Evolutionary conservation across 2,888 invertebrate species (phyloP).

Genomic region (Netelia inedita): DNA sequence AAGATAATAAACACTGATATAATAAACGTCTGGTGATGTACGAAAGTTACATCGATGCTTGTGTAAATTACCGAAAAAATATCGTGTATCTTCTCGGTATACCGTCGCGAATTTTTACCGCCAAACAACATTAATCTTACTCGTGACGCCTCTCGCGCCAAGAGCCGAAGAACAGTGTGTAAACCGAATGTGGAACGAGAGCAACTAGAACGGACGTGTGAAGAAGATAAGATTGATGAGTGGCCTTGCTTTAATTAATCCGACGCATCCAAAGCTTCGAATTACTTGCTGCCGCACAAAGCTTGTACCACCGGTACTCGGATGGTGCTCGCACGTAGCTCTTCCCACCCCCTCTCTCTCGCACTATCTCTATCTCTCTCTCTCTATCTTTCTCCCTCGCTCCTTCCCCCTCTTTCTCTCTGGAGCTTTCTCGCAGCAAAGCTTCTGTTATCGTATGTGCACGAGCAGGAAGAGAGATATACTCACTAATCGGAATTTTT

Average conservation of each 20-base stretch:
- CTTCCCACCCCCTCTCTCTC: not conserved
- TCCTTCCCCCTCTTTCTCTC: not conserved
- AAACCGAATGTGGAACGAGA: slow-evolving; percentile 35
- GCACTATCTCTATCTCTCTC: not conserved
- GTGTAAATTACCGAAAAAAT: slow-evolving; percentile 14
- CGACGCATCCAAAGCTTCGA: slow-evolving; percentile 70
- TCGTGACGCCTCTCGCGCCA: slow-evolving; percentile 52
- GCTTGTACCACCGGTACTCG: slow-evolving; percentile 2
- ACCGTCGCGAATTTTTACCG: slow-evolving; percentile 68
- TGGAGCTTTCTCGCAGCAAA: not conserved
- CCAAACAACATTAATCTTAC: slow-evolving; percentile 79
- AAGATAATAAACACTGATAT: not conserved
- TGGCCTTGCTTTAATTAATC: slow-evolving; percentile 79
- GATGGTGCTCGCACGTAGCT: not conserved
- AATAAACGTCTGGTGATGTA: not conserved
- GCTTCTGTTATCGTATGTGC: slow-evolving; percentile 1
- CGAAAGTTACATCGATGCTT: slow-evolving; percentile 17
- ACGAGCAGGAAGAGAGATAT: slow-evolving; percentile 28
- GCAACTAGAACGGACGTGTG: slow-evolving; percentile 67
- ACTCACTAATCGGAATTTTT: slow-evolving; percentile 52
- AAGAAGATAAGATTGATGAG: slow-evolving; percentile 81
- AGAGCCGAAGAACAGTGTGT: slow-evolving; percentile 27
- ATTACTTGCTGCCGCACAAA: slow-evolving; percentile 36
- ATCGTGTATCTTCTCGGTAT: not conserved
- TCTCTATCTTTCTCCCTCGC: not conserved